Evolutionary conservation across 2,113 vertebrate species (phyloP), one percentile per base, ranked within the genome.

Genomic region (Leucosticte australis): DNA sequence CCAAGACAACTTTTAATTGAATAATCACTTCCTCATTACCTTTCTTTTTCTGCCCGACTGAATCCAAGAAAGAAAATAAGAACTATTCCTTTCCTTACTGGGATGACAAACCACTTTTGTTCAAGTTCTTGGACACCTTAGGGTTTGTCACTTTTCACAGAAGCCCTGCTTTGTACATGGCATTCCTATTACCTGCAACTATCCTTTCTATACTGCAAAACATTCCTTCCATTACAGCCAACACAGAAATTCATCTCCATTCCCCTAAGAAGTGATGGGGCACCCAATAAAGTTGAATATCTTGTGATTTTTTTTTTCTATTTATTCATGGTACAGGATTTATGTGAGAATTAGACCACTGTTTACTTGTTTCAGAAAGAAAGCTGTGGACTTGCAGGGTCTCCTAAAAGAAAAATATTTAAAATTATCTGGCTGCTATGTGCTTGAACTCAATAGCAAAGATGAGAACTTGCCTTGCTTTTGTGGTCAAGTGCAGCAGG

Each of bases 1-100:
- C 96, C 87, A 96, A 97, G 94, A 94, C 90, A 97, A 96, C 95
- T 98, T 97, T 93, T 97, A 97, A 98, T 95, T 96, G 96, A 97
- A 95, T 97, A 97, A 97, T 97, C 90, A 80, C 68, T 75, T 82
- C 80, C 76, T 97, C 95, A 89, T 97, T 97, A 96, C 96, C 92
- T 97, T 95, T 82, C 75, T 94, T 94, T 94, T 83, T 92, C 92
- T 96, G 67, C 84, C 92, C 64, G 57, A 52, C 86, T 90, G 83
- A 71, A 91, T 96, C 95, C n/a, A 93, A 91, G 62, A 67, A 55
- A 33, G n/a, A 30, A 71, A 60, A 21, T 7, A 65, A 81, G 68
- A 90, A 33, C 16, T 35, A 41, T 73, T 92, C 50, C 23, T 89
- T 96, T 78, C 64, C 44, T 44, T 79, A 57, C 56, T 53, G 41